phyloP scores from a whole-genome alignment of 2,797 vertebrate species.

The Acestrorhynchus altus region DNA sequence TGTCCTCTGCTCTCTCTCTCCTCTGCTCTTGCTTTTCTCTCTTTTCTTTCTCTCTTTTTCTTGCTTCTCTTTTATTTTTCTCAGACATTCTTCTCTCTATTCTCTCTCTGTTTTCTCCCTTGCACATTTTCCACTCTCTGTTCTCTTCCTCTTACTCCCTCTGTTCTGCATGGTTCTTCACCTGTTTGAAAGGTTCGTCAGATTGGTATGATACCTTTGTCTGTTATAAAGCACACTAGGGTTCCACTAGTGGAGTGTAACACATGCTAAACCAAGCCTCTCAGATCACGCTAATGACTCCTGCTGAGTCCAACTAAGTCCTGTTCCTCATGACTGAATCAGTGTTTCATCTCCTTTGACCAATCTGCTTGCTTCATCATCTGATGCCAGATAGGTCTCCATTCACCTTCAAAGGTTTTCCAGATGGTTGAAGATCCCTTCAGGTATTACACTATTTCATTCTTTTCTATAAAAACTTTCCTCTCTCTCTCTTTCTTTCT shows the following conservation, averaged over 20 bases:
- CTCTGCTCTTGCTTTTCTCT: neutral
- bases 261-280: no score
- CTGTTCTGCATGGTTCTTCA: neutral
- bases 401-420: no score
- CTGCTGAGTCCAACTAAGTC: neutral
- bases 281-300: neutral
- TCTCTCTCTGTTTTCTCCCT: neutral
- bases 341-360: neutral
- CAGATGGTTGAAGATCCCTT: no score
- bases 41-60: neutral
- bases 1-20: neutral
- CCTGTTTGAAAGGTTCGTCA: no score
- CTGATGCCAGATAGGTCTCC: neutral
- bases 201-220: no score
- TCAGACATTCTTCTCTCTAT: no score
- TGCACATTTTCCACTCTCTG: no score
- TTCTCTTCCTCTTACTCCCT: conserved; percentile 2
- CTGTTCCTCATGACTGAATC: conserved; percentile 16
- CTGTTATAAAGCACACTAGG: no score
- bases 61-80: no score
- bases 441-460: no score
- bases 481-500: neutral
- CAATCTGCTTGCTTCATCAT: neutral
- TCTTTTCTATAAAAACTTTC: neutral
- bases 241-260: no score